Evolutionary conservation across 2,113 vertebrate species (phyloP).

Genomic region (Bujurquina vittata): DNA sequence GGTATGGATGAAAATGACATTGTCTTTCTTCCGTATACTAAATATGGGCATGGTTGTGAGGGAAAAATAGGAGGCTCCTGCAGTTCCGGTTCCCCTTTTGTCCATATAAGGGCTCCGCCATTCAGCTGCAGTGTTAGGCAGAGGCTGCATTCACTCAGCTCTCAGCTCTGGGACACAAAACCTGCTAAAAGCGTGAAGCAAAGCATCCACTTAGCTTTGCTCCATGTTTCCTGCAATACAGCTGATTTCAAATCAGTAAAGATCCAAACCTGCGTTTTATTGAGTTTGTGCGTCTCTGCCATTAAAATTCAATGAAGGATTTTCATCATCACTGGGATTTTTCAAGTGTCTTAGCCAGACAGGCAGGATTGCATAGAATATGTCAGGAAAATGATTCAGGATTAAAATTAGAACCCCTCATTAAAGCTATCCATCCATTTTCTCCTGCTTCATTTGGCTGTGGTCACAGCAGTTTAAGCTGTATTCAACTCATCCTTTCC

Average conservation of each 20-base stretch:
- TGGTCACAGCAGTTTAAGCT: neutral
- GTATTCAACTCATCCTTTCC: no score
- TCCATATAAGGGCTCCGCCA: conserved; percentile 49
- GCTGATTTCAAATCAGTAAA: neutral
- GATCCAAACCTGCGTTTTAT: neutral
- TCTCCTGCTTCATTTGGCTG: neutral
- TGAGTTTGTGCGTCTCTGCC: neutral
- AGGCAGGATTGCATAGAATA: neutral
- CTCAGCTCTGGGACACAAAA: neutral
- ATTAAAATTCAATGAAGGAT: neutral
- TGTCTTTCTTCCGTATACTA: conserved; percentile 63
- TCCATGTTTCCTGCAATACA: neutral
- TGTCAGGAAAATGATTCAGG: no score
- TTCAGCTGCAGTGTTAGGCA: conserved; percentile 27
- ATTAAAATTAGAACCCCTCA: neutral
- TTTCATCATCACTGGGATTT: neutral
- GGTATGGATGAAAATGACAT: conserved; percentile 32
- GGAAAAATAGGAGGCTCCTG: conserved; percentile 59
- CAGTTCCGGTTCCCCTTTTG: conserved; percentile 62
- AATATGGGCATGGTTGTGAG: conserved; percentile 63
- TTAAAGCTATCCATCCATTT: neutral
- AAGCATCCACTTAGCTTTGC: neutral
- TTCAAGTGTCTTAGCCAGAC: accelerated
- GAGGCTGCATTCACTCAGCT: conserved; percentile 6
- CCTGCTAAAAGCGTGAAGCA: neutral